Percentiles rank a stretch among this genome's conserved stretches.
Evolutionary conservation across 2,888 invertebrate species (phyloP).

Genomic region (Nymphalis urticae): DNA sequence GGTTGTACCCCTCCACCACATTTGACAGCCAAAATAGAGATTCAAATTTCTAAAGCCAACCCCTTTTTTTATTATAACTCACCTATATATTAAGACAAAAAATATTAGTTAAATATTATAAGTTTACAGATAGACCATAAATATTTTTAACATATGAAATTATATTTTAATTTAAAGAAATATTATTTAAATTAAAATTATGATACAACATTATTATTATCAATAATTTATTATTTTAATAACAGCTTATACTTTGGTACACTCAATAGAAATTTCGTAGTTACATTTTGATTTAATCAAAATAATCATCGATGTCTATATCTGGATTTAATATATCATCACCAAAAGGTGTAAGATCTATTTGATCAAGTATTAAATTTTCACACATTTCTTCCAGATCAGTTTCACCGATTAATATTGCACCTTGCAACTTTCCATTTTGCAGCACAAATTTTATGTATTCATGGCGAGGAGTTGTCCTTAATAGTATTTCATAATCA

Average conservation of each 20-base stretch:
- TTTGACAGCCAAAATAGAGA: no score
- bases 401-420: constrained; percentile 97
- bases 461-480: constrained; percentile 90
- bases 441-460: constrained; percentile 94
- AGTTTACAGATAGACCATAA: no score
- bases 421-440: constrained; percentile 93
- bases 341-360: constrained; percentile 93
- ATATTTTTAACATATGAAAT: no score
- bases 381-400: constrained; percentile 99
- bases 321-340: constrained; percentile 96
- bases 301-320: constrained; percentile 99
- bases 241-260: neutral
- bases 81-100: no score
- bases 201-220: no score
- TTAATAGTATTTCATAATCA: constrained; percentile 91
- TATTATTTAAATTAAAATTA: no score
- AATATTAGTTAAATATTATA: no score
- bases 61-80: no score
- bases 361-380: constrained; percentile 96
- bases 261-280: neutral
- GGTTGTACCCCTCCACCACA: no score
- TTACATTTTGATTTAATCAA: constrained; percentile 85
- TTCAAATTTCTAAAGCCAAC: no score
- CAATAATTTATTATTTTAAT: no score
- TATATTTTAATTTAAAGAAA: no score